Evolutionary conservation across 92 coral and sea anemone species (phyloP).

Genomic region (Metridium senile): DNA sequence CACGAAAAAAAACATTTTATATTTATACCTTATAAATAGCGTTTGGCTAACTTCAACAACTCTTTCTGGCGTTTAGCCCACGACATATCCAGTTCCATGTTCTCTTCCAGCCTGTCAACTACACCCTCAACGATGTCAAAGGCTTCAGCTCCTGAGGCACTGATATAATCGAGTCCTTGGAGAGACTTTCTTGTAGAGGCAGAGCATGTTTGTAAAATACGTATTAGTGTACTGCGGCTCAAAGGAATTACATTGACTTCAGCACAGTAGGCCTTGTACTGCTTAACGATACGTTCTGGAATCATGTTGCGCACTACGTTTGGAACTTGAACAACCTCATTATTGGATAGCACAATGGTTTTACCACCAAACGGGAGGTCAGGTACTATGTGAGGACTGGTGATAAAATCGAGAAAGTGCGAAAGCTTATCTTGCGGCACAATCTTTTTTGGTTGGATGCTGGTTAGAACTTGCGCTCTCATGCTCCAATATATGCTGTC

Average conservation of each 20-base stretch:
- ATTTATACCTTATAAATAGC: conserved; percentile 9
- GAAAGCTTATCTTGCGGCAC: conserved; percentile 10
- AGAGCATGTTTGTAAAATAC: conserved; percentile 1
- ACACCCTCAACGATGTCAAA: conserved; percentile 4
- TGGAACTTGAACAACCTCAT: conserved; percentile 37
- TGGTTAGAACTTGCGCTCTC: too few relatives aligned
- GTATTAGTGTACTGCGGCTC: conserved; percentile 6
- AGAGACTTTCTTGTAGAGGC: conserved; percentile 15
- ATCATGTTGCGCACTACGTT: conserved; percentile 43
- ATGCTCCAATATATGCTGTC: too few relatives aligned
- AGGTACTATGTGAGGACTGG: conserved; percentile 33
- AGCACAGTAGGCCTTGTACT: conserved; percentile 22
- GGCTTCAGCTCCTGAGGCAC: conserved; percentile 6
- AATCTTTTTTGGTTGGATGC: not conserved
- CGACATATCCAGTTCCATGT: too few relatives aligned
- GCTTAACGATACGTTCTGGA: conserved; percentile 33
- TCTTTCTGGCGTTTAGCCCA: conserved; percentile 7
- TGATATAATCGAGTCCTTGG: conserved; percentile 18
- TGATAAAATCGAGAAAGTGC: conserved; percentile 14
- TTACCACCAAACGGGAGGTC: conserved; percentile 47
- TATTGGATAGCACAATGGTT: conserved; percentile 35
- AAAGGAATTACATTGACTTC: conserved; percentile 5
- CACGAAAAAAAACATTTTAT: too few relatives aligned
- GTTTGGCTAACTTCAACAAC: not conserved
- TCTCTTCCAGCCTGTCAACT: not conserved